Evolutionary conservation across 2,888 invertebrate genomes (phyloP).

Genomic region (Nudaria mundana): DNA sequence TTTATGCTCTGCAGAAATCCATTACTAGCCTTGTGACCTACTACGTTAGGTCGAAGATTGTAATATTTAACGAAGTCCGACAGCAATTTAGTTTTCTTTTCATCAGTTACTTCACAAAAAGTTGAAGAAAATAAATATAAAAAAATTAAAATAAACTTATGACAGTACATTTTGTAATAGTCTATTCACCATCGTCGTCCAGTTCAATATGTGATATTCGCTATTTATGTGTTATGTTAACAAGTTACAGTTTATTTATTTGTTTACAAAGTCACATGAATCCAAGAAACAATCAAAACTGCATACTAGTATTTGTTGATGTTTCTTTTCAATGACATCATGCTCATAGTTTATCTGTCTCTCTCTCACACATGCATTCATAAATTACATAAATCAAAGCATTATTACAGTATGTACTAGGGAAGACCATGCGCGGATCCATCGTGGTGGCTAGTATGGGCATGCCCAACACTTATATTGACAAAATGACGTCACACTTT

Average conservation of each 20-base stretch:
- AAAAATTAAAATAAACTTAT: slow-evolving; percentile 36
- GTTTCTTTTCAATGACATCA: too few relatives aligned
- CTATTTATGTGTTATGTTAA: slow-evolving; percentile 14
- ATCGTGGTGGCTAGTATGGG: too few relatives aligned
- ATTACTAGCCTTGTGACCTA: slow-evolving; percentile 66
- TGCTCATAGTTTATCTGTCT: too few relatives aligned
- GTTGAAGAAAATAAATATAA: slow-evolving; percentile 39
- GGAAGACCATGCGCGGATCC: too few relatives aligned
- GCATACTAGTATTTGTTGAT: slow-evolving; percentile 14
- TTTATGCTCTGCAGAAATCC: slow-evolving; percentile 64
- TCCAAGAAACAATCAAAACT: slow-evolving; percentile 18
- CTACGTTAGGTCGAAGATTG: slow-evolving; percentile 70
- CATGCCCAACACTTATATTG: too few relatives aligned
- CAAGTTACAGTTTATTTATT: slow-evolving; percentile 23
- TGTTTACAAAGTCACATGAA: slow-evolving; percentile 29
- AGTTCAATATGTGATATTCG: slow-evolving; percentile 25
- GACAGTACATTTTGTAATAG: slow-evolving; percentile 48
- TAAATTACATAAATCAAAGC: too few relatives aligned
- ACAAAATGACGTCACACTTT: too few relatives aligned
- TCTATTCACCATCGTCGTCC: slow-evolving; percentile 46
- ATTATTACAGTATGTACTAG: too few relatives aligned
- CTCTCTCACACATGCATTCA: too few relatives aligned
- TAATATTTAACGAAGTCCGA: slow-evolving; percentile 68
- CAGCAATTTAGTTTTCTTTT: slow-evolving; percentile 49
- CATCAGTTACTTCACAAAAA: slow-evolving; percentile 48